Conservation (phyloP, 2,113 vertebrate species). For the Furnarius figulus region DNA sequence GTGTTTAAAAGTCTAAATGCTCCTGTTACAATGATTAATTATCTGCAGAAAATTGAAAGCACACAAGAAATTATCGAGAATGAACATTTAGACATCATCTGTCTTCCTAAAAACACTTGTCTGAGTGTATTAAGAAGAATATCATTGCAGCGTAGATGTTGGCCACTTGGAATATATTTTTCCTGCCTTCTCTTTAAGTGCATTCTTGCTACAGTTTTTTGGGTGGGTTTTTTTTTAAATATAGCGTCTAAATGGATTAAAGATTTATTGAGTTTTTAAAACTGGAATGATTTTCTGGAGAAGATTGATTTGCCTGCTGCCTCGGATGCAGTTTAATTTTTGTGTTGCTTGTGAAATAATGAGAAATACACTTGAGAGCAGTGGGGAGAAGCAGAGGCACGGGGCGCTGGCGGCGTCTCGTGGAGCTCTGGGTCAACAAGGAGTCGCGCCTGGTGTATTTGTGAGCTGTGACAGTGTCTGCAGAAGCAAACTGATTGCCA, state of each 20-base stretch:
- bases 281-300: background rate
- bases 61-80: conserved; percentile 42
- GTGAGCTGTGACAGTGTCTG: background rate
- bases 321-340: conserved; percentile 22
- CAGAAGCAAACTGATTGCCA: background rate
- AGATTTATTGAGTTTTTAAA: background rate
- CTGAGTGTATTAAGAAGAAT: conserved; percentile 13
- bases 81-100: conserved; percentile 51
- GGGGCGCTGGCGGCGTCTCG: background rate
- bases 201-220: background rate
- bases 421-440: background rate
- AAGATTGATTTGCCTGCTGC: background rate
- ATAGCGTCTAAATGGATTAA: background rate
- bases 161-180: conserved; percentile 6
- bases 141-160: background rate
- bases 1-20: conserved; percentile 53
- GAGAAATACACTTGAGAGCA: background rate
- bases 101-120: conserved; percentile 42
- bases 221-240: background rate
- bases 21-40: conserved; percentile 55
- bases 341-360: conserved; percentile 18
- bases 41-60: conserved; percentile 49
- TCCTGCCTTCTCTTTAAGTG: background rate
- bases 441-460: background rate
- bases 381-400: background rate